Percentiles rank a stretch among this genome's conserved stretches.
These are phyloP conservation scores for Troglohyphantes excavatus DNA, from an alignment of 2,888 invertebrate species.

Conservation along the genomic window DNA sequence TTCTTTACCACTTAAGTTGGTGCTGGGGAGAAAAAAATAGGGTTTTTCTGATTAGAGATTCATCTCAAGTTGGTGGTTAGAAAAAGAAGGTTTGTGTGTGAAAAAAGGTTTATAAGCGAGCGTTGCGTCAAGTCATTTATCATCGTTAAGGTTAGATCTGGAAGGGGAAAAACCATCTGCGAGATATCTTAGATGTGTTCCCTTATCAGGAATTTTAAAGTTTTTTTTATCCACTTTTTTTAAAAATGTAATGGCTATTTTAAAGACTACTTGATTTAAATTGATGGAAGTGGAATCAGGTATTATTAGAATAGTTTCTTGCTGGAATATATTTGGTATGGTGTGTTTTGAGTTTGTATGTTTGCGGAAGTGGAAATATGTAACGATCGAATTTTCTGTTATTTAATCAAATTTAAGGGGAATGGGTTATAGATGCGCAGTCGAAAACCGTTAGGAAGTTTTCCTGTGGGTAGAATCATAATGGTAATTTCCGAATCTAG, in stretches of 20 bases:
- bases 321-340: background rate
- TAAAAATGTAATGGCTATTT: constrained; percentile 4
- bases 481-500: too few relatives aligned
- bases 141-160: constrained; percentile 66
- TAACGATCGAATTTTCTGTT: too few relatives aligned
- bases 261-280: constrained; percentile 55
- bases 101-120: background rate
- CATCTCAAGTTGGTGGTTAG: constrained; percentile 28
- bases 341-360: background rate
- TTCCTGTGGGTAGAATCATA: too few relatives aligned
- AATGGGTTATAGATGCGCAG: too few relatives aligned
- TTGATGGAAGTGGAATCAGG: constrained; percentile 34
- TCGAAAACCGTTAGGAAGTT: too few relatives aligned
- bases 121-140: constrained; percentile 63
- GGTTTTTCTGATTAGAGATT: constrained; percentile 57
- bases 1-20: background rate
- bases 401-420: too few relatives aligned
- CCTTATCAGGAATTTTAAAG: background rate
- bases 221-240: background rate
- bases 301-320: constrained; percentile 15
- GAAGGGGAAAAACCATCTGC: constrained; percentile 52
- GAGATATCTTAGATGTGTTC: constrained; percentile 31
- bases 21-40: constrained; percentile 21
- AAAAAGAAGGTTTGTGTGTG: background rate
- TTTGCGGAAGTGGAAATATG: too few relatives aligned